A percentile compares a stretch with the other conserved stretches of the same genome.
Conservation (phyloP, 2,113 vertebrate genomes). For the Oceanodroma tethys region DNA sequence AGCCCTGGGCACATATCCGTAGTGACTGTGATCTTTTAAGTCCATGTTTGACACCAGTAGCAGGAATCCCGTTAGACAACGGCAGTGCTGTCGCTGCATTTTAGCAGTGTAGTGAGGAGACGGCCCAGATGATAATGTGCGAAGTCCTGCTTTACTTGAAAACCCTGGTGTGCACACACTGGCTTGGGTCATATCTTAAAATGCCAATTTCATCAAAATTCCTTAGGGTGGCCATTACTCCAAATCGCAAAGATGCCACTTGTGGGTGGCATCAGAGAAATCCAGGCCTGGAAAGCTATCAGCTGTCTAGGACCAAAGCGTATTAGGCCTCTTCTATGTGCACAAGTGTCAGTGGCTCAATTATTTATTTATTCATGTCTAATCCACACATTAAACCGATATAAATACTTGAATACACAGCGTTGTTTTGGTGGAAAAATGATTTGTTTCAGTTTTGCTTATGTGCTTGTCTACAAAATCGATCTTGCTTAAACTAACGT, state of each 20-base stretch:
- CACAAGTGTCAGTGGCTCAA: neutral
- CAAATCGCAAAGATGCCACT: neutral
- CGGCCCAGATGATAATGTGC: neutral
- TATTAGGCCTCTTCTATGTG: neutral
- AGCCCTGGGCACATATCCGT: neutral
- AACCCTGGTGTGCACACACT: neutral
- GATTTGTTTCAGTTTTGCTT: neutral
- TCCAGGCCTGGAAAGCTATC: neutral
- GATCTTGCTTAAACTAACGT: neutral
- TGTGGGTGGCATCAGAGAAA: neutral
- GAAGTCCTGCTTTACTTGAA: neutral
- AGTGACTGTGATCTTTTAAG: neutral
- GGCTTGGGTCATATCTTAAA: neutral
- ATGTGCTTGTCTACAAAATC: neutral
- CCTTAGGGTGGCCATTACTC: neutral
- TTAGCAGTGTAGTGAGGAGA: neutral
- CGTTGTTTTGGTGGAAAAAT: neutral
- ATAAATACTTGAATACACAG: neutral
- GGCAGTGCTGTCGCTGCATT: neutral
- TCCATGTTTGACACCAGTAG: neutral
- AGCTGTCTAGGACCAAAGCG: neutral
- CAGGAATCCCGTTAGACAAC: rapidly evolving
- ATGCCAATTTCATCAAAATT: neutral
- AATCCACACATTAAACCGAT: neutral
- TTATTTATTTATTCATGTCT: neutral